These are phyloP conservation scores for Amphiduros pacificus DNA, from an alignment of 2,888 invertebrate species.

Conservation along the genomic window DNA sequence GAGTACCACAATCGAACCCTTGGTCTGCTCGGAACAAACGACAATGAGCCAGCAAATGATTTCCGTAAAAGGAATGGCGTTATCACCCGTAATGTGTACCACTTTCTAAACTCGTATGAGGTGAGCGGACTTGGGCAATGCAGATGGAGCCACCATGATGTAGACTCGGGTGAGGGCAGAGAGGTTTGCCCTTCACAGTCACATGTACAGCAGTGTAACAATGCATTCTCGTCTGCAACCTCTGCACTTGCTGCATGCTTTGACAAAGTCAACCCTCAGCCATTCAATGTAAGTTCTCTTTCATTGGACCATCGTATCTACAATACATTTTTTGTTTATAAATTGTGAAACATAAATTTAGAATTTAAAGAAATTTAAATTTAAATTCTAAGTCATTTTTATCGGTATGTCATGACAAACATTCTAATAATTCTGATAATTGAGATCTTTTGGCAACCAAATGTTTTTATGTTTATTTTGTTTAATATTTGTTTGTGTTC, in stretches of 20 bases:
- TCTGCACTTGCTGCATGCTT: constrained; percentile 1
- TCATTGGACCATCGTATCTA: neutral
- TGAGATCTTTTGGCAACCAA: too few relatives aligned
- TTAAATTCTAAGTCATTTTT: too few relatives aligned
- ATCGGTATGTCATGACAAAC: too few relatives aligned
- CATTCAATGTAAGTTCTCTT: neutral
- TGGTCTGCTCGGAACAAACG: constrained; percentile 3
- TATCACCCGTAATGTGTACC: neutral
- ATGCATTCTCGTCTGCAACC: neutral
- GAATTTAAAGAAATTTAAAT: too few relatives aligned
- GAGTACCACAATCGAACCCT: neutral
- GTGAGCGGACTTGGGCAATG: neutral
- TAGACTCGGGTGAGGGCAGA: too few relatives aligned
- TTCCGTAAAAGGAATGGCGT: neutral
- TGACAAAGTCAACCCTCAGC: neutral
- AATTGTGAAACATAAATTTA: too few relatives aligned
- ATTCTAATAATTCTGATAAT: too few relatives aligned
- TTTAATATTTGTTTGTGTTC: too few relatives aligned
- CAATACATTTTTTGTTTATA: neutral
- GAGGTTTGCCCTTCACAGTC: neutral
- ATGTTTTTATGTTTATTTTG: too few relatives aligned
- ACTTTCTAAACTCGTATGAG: constrained; percentile 3
- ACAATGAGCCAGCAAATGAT: neutral
- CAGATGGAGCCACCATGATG: neutral
- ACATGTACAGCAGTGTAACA: too few relatives aligned